Base-by-base conservation (phyloP, 2,797 vertebrate species). In the Girardinus metallicus region DNA sequence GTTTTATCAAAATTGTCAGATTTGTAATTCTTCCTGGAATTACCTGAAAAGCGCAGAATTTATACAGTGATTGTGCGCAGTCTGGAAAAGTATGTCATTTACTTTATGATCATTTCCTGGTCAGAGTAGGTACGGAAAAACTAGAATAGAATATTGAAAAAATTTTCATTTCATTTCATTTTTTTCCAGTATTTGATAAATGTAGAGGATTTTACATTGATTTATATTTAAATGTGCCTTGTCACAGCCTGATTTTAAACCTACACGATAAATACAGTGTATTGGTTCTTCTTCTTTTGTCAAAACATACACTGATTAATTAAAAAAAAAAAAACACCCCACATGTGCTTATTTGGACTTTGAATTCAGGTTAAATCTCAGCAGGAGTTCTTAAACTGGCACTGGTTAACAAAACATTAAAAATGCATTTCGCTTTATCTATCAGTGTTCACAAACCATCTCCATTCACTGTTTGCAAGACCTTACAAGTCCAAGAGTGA, bases 1-100 rank as follows among this genome's bases (percentile, higher is more conserved):
- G 26, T 7, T 4, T 0, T 66, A 31, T 74, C 29, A 74, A 57
- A 84, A 68, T 62, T 76, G 55, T 82, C 80, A 84, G 44, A 82
- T 2, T 5, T 81, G 26, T 44, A 60, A 16, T 79, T 85, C 86
- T 84, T 57, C 74, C 18, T 77, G 12, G 44, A 83, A 84, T 79
- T 79, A 81, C 62, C 60, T 21, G 21, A 5, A 73, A 83, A 55
- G 44, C 64, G 36, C 10, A 12, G 66, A 55, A 31, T 36, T 81
- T 23, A 80, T 76, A 43, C 66, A 41, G 5, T 21, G 9, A 41
- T 43, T 41, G 39, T 41, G 66, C 0, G 4, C 41, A 5, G 12
- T 71, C 5, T 72, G 68, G 43, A 29, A 46, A 72, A 72, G 12
- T 70, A 13, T 13, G 23, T 5, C 12, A 43, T 43, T 43, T 26